A percentile compares a stretch with the other conserved stretches of the same genome.
These are phyloP conservation scores for Lagocephalus sceleratus DNA, from an alignment of 2,797 vertebrate genomes.

Conservation along the genomic window DNA sequence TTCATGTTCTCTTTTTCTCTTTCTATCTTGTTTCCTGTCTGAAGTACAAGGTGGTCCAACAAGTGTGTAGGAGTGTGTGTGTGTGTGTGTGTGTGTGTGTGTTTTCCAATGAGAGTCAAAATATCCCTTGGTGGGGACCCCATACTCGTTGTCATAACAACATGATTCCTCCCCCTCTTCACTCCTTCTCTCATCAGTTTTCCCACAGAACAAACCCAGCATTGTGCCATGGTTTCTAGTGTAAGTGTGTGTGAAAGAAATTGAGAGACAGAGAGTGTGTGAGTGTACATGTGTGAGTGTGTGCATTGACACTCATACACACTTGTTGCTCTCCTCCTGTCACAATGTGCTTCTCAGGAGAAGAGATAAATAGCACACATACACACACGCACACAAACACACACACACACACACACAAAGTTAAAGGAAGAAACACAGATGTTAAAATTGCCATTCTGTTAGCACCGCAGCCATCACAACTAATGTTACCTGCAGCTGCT, in stretches of 20 bases:
- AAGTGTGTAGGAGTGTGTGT: conserved; percentile 30
- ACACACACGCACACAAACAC: conserved; percentile 21
- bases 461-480: too few relatives aligned
- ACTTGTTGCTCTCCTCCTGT: neutral
- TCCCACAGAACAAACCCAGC: conserved; percentile 68
- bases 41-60: conserved; percentile 55
- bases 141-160: conserved; percentile 44
- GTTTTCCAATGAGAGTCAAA: conserved; percentile 20
- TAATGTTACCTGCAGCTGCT: too few relatives aligned
- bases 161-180: conserved; percentile 13
- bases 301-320: conserved; percentile 6
- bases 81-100: neutral
- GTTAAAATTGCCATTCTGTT: too few relatives aligned
- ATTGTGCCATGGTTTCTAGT: conserved; percentile 49
- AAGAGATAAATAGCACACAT: conserved; percentile 9
- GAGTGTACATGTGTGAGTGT: conserved; percentile 56
- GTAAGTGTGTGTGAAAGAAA: conserved; percentile 35
- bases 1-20: conserved; percentile 29
- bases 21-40: conserved; percentile 62
- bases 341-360: conserved; percentile 27
- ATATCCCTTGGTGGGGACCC: conserved; percentile 41
- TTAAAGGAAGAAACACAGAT: too few relatives aligned
- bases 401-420: conserved; percentile 27
- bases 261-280: conserved; percentile 49
- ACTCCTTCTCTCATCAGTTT: conserved; percentile 54